Evolutionary conservation across 2,113 vertebrate species (phyloP).

Genomic region (Macaca nemestrina): DNA sequence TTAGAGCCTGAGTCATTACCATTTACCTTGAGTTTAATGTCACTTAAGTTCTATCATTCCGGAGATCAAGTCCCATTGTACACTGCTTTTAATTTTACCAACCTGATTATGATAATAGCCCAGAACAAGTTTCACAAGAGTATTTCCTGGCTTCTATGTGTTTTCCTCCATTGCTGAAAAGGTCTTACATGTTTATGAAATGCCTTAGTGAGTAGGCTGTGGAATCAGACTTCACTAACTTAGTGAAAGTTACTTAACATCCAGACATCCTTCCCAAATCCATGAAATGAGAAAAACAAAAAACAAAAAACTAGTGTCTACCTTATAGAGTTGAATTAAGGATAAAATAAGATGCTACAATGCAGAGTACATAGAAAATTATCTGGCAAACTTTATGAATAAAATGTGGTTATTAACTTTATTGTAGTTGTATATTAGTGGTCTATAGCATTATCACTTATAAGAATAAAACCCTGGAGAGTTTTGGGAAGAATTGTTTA

Average conservation of each 20-base stretch:
- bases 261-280: background rate
- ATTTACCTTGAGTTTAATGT: slow-evolving; percentile 42
- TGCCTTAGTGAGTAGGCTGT: background rate
- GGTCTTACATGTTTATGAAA: background rate
- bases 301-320: background rate
- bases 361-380: background rate
- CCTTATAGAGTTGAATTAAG: background rate
- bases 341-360: background rate
- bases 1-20: slow-evolving; percentile 35
- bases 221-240: background rate
- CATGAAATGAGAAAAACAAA: background rate
- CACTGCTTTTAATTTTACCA: background rate
- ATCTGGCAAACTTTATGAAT: background rate
- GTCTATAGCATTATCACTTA: background rate
- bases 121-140: background rate
- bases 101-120: background rate
- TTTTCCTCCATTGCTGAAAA: background rate
- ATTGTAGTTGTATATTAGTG: background rate
- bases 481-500: background rate
- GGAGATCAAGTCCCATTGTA: background rate
- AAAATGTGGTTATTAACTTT: background rate
- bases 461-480: background rate
- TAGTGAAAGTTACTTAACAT: background rate
- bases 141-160: background rate
- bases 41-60: slow-evolving; percentile 55